These are phyloP conservation scores for Acrocephalus arundinaceus DNA, from an alignment of 2,113 vertebrate genomes.

Conservation along the genomic window DNA sequence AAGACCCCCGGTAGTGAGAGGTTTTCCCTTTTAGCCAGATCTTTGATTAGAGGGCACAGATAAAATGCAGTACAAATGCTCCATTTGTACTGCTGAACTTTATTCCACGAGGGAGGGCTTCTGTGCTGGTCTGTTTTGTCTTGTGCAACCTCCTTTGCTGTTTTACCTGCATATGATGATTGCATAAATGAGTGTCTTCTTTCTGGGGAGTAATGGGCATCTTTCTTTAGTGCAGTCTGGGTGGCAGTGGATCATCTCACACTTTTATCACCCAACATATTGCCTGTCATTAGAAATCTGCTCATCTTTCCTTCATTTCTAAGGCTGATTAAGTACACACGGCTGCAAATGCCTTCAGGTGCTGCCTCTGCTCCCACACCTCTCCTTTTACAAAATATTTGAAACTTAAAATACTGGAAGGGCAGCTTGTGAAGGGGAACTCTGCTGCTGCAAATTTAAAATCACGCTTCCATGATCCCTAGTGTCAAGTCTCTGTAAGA, in stretches of 20 bases:
- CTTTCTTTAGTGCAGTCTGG: not conserved
- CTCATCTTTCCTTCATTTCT: conserved; percentile 20
- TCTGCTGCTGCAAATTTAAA: not conserved
- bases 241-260: not conserved
- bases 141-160: not conserved
- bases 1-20: not conserved
- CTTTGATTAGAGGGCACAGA: not conserved
- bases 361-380: not conserved
- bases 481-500: not conserved
- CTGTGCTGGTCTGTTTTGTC: not conserved
- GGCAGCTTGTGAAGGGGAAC: not conserved
- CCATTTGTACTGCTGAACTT: not conserved
- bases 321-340: not conserved
- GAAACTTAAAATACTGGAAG: not conserved
- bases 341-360: conserved; percentile 1
- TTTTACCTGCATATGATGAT: not conserved
- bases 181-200: not conserved
- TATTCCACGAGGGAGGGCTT: not conserved
- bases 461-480: rapidly evolving
- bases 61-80: not conserved
- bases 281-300: conserved; percentile 51
- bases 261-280: conserved; percentile 15
- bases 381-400: not conserved
- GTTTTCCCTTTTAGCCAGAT: not conserved
- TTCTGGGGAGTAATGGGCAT: not conserved